Evolutionary conservation across 2,888 invertebrate species (phyloP).

Genomic region (Acrobasis consociella): DNA sequence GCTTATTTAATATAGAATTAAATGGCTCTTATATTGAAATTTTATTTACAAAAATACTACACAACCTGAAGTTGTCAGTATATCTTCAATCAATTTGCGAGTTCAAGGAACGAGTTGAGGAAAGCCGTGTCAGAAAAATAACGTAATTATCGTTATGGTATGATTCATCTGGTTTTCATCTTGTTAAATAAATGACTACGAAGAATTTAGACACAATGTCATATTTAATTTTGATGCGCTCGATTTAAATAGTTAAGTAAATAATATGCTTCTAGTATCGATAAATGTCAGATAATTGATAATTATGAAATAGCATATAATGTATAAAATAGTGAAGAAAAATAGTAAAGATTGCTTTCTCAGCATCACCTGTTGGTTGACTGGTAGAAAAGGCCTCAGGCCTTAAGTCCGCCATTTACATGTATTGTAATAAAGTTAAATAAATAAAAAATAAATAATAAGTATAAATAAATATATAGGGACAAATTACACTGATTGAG

Average conservation of each 20-base stretch:
- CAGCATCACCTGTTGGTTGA: no score
- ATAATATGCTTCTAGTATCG: neutral
- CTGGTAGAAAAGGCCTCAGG: no score
- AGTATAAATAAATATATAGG: no score
- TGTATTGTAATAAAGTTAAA: no score
- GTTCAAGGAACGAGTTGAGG: conserved; percentile 13
- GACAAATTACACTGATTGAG: no score
- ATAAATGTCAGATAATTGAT: neutral
- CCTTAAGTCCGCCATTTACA: no score
- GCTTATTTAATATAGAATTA: no score
- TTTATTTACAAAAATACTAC: neutral
- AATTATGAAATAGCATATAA: no score
- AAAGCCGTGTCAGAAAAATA: neutral
- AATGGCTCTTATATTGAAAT: neutral
- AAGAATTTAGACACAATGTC: neutral
- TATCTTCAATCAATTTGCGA: neutral
- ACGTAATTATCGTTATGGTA: neutral
- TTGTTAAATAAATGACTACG: conserved; percentile 15
- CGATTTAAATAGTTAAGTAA: neutral
- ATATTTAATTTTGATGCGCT: neutral
- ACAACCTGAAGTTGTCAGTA: neutral
- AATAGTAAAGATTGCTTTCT: no score
- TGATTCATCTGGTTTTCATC: conserved; percentile 11
- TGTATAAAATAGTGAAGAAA: no score
- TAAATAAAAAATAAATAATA: no score